These are phyloP conservation scores for Morone saxatilis DNA, from an alignment of 2,113 vertebrate species.

Conservation along the genomic window DNA sequence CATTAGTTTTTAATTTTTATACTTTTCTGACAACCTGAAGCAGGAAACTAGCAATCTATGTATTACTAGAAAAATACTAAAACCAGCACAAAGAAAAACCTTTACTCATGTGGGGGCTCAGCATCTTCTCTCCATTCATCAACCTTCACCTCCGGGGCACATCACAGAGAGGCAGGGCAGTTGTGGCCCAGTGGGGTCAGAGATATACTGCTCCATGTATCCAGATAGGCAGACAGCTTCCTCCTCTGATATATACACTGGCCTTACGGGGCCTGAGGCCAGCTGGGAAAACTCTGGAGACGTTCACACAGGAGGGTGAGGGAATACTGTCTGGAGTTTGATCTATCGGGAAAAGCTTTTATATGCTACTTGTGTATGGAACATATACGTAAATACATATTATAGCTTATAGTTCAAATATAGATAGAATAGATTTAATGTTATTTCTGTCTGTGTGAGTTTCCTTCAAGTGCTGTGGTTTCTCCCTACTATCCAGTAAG, in stretches of 20 bases:
- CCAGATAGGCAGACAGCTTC: slow-evolving; percentile 71
- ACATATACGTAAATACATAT: background rate
- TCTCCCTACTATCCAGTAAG: background rate
- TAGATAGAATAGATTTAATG: background rate
- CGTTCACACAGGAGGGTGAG: background rate
- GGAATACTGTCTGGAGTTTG: background rate
- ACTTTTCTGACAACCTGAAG: background rate
- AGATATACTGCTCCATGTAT: slow-evolving; percentile 75
- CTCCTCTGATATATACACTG: slow-evolving; percentile 74
- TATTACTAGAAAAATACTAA: background rate
- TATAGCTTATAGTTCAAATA: background rate
- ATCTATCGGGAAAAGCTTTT: background rate
- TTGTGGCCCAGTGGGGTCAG: slow-evolving; percentile 57
- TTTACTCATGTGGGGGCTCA: slow-evolving; percentile 44
- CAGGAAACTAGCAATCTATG: slow-evolving; percentile 26
- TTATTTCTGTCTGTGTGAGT: background rate
- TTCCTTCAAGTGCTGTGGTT: background rate
- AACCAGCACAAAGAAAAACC: slow-evolving; percentile 30
- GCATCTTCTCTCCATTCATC: slow-evolving; percentile 74
- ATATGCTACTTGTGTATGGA: background rate
- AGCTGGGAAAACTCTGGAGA: slow-evolving; percentile 31
- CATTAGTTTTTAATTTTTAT: background rate
- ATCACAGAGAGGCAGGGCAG: slow-evolving; percentile 39
- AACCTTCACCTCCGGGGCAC: slow-evolving; percentile 45
- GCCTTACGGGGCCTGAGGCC: slow-evolving; percentile 41